These are phyloP conservation scores for Muscicapa comitata DNA, from an alignment of 2,797 vertebrate species.

Conservation along the genomic window DNA sequence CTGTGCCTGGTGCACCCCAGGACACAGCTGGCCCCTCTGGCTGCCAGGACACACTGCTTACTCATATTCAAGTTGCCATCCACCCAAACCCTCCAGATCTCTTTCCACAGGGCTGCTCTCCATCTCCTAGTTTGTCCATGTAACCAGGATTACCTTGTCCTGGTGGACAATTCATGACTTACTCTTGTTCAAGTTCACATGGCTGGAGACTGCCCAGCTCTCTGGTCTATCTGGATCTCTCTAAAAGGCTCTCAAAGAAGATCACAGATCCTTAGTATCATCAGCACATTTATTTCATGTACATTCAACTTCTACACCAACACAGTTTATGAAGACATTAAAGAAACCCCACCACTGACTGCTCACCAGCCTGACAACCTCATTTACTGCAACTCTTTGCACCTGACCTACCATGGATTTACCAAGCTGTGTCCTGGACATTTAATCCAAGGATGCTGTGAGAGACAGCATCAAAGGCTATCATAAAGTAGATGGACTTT, in stretches of 20 bases:
- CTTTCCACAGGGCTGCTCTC: neutral
- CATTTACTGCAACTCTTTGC: neutral
- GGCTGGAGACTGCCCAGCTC: neutral
- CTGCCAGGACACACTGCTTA: neutral
- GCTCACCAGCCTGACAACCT: neutral
- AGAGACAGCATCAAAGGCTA: neutral
- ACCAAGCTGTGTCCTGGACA: neutral
- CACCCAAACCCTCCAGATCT: neutral
- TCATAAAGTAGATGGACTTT: neutral
- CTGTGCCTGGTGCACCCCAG: neutral
- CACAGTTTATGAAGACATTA: neutral
- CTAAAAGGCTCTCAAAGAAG: neutral
- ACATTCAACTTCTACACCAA: neutral
- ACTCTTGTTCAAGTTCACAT: neutral
- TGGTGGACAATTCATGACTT: neutral
- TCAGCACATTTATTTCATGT: neutral
- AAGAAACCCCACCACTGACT: neutral
- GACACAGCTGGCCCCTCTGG: neutral
- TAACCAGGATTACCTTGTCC: fast-evolving
- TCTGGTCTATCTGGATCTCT: neutral
- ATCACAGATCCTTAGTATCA: neutral
- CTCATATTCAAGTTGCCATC: too few species aligned
- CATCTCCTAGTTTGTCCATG: neutral
- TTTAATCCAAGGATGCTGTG: neutral
- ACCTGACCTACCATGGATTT: fast-evolving